Conservation (phyloP, 1,140 invertebrate genomes). For the Procambarus virginalis region DNA sequence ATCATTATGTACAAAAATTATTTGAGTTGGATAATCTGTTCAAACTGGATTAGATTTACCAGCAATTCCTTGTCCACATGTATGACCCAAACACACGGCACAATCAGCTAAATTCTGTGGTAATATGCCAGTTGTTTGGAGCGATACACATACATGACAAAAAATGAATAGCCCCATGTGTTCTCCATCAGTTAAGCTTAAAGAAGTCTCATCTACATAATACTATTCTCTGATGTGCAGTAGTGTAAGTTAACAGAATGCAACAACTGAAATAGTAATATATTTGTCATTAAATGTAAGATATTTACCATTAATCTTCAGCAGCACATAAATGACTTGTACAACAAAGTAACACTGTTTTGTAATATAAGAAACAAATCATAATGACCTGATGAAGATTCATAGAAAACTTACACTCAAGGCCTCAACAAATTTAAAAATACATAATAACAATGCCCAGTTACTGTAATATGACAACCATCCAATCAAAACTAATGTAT, state of each 20-base stretch:
- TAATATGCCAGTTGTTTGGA: constrained; percentile 32
- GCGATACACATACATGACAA: constrained; percentile 1
- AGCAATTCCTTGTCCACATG: constrained; percentile 11
- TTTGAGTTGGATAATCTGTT: constrained; percentile 25
- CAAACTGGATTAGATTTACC: constrained; percentile 19
- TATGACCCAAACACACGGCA: constrained; percentile 45
- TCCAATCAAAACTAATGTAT: background rate
- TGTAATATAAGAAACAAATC: background rate
- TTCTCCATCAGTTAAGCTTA: constrained; percentile 31
- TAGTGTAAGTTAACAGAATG: background rate
- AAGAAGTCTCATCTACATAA: background rate
- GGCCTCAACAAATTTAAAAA: background rate
- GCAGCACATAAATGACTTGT: background rate
- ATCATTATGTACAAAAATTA: constrained; percentile 27
- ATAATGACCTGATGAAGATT: background rate
- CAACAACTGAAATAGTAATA: background rate
- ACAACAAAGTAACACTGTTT: background rate
- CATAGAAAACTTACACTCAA: background rate
- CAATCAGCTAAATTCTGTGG: constrained; percentile 14
- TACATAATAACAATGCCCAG: background rate
- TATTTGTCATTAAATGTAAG: background rate
- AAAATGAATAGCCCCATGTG: constrained; percentile 26
- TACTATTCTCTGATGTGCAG: background rate
- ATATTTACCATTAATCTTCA: background rate
- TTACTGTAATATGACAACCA: background rate